Evolutionary conservation across 1,140 invertebrate species (phyloP).

Genomic region (Drosophila pachea): DNA sequence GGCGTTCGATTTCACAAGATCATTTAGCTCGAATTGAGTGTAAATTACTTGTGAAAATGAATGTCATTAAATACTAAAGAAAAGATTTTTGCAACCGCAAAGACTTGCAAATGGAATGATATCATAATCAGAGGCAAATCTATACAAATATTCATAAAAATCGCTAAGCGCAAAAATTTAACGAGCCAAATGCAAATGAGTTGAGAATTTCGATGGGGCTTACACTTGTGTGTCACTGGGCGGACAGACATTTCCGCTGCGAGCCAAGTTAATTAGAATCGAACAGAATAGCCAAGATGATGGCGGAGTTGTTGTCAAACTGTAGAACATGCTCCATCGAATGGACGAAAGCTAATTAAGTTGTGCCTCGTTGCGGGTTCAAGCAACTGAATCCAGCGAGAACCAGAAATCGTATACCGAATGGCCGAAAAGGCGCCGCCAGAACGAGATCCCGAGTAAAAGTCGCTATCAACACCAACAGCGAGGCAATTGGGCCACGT

Average conservation of each 20-base stretch:
- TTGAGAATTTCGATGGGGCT: conserved; percentile 12
- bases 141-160: conserved; percentile 19
- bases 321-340: conserved; percentile 30
- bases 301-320: conserved; percentile 45
- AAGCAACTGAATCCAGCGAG: conserved; percentile 49
- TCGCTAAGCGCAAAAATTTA: conserved; percentile 1
- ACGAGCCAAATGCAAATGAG: conserved; percentile 40
- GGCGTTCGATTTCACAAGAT: conserved; percentile 9
- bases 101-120: conserved; percentile 46
- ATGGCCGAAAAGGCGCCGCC: conserved; percentile 44
- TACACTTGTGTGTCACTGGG: too few relatives aligned
- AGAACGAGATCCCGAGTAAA: conserved; percentile 50
- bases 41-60: conserved; percentile 42
- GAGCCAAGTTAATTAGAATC: conserved; percentile 9
- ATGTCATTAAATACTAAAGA: background rate
- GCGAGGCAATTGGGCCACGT: conserved; percentile 49
- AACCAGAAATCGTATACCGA: conserved; percentile 46
- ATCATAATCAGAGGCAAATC: conserved; percentile 38
- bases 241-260: conserved; percentile 38
- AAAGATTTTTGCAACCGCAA: conserved; percentile 17
- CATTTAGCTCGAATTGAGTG: conserved; percentile 37
- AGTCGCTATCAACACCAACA: conserved; percentile 74
- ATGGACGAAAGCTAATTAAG: conserved; percentile 73
- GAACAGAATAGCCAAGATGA: conserved; percentile 1
- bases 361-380: conserved; percentile 52